These are phyloP conservation scores for Ceratosolen solmsi DNA, from an alignment of 1,140 invertebrate species.

Conservation along the genomic window DNA sequence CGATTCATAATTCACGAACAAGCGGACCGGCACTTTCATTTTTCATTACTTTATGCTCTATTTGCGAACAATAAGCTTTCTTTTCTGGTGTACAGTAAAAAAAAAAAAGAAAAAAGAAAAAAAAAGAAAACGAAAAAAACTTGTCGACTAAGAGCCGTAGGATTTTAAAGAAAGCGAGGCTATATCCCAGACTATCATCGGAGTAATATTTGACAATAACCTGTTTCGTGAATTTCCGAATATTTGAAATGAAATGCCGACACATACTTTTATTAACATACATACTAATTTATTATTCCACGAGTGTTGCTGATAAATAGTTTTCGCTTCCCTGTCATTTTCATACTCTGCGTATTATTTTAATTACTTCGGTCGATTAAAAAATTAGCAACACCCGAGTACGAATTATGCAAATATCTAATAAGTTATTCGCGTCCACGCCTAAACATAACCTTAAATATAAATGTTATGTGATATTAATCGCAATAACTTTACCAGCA, in stretches of 20 bases:
- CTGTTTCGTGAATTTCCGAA: neutral
- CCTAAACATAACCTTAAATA: too few species aligned
- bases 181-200: too few species aligned
- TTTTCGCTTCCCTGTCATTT: too few species aligned
- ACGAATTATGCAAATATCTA: neutral
- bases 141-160: too few species aligned
- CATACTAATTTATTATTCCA: neutral
- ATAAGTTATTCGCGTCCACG: neutral
- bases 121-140: too few species aligned
- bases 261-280: neutral
- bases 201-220: neutral
- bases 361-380: neutral
- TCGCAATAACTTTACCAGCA: too few species aligned
- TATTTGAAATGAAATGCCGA: neutral
- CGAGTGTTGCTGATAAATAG: too few species aligned
- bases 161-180: too few species aligned
- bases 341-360: neutral
- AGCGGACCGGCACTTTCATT: neutral
- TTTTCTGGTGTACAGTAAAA: neutral
- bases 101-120: neutral
- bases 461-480: too few species aligned
- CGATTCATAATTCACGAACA: neutral
- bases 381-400: neutral
- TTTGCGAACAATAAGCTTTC: neutral
- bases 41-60: conserved; percentile 3